Conservation (phyloP, 23 tunicate species). For the Botrylloides violaceus region DNA sequence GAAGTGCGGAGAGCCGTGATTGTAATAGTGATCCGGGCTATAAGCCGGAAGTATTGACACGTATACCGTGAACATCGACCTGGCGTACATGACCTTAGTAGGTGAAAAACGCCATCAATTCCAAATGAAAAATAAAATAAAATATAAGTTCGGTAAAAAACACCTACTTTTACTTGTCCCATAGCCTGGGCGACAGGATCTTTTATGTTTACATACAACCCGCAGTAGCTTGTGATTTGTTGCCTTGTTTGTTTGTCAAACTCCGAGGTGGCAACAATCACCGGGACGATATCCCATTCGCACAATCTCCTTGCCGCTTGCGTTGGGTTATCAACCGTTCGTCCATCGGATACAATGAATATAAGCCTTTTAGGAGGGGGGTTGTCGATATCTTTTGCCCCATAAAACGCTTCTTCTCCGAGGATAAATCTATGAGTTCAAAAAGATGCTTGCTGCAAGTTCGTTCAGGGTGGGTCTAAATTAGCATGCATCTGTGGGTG, state of each 20-base stretch:
- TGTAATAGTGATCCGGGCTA: too few relatives aligned
- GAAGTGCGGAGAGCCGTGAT: too few relatives aligned
- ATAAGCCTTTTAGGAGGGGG: slow-evolving; percentile 37
- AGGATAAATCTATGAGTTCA: not conserved
- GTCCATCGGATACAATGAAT: slow-evolving; percentile 65
- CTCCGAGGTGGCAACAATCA: slow-evolving; percentile 43
- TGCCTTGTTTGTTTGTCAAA: slow-evolving; percentile 30
- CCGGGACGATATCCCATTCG: slow-evolving; percentile 60
- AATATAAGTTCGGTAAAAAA: too few relatives aligned
- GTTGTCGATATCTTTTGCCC: not conserved
- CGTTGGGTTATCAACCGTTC: slow-evolving; percentile 57
- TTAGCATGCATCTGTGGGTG: too few relatives aligned
- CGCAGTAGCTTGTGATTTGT: slow-evolving; percentile 25
- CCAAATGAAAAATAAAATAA: not conserved
- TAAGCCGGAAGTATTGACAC: too few relatives aligned
- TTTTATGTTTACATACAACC: slow-evolving; percentile 17
- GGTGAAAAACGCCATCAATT: too few relatives aligned
- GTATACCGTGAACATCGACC: too few relatives aligned
- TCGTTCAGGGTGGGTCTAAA: not conserved
- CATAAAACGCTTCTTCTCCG: slow-evolving; percentile 17
- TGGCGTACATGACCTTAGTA: too few relatives aligned
- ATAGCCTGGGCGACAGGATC: slow-evolving; percentile 40
- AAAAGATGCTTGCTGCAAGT: not conserved
- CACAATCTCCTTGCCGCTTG: slow-evolving; percentile 75
- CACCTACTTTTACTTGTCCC: slow-evolving; percentile 33